Evolutionary conservation across 2,797 vertebrate species (phyloP).

Genomic region (Lacerta agilis): DNA sequence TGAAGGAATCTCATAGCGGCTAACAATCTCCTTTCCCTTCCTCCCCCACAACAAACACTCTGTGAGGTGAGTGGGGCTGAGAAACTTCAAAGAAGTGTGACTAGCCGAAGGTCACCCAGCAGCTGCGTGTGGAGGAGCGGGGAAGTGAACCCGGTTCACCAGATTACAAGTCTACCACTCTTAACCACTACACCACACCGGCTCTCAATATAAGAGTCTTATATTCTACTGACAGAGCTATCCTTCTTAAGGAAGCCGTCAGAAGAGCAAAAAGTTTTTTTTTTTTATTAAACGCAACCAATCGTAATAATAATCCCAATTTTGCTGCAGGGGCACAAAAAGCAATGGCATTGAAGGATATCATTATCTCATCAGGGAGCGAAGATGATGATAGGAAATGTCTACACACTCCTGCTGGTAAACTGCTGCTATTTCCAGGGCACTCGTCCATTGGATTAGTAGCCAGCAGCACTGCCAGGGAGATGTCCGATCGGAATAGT

Average conservation of each 20-base stretch:
- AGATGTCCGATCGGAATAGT: neutral
- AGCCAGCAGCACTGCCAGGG: neutral
- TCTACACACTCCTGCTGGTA: accelerated
- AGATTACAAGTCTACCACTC: too few species aligned
- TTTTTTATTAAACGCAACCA: neutral
- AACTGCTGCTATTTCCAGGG: conserved; percentile 5
- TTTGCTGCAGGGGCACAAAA: accelerated
- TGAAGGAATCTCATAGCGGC: too few species aligned
- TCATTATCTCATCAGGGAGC: neutral
- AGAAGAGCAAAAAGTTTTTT: neutral
- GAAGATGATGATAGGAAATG: neutral
- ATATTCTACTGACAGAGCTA: neutral
- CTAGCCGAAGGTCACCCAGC: too few species aligned
- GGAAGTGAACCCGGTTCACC: too few species aligned
- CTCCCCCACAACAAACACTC: too few species aligned
- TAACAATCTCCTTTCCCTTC: too few species aligned
- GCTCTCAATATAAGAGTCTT: too few species aligned
- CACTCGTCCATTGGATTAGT: neutral
- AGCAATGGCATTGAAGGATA: neutral
- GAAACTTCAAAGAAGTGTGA: too few species aligned
- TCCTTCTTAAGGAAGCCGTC: neutral
- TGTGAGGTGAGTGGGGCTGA: too few species aligned
- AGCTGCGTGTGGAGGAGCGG: too few species aligned
- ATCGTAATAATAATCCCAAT: neutral
- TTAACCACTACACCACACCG: too few species aligned